These are phyloP conservation scores for Mungos mungo DNA, from an alignment of 2,113 vertebrate genomes.

Conservation along the genomic window DNA sequence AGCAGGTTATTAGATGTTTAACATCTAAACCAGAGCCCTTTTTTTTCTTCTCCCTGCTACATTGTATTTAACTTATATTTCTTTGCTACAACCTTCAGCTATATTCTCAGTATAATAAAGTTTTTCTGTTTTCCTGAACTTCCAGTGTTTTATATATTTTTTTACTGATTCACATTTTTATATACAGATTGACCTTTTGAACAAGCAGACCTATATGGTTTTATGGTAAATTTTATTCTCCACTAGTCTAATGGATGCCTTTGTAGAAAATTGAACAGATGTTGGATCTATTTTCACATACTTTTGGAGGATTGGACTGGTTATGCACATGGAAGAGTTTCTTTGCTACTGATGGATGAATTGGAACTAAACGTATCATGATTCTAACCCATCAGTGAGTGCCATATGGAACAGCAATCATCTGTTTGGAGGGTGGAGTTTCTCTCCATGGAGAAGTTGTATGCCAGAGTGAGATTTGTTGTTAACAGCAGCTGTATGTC, in stretches of 20 bases:
- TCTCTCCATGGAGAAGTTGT: background rate
- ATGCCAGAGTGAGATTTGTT: background rate
- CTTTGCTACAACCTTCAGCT: background rate
- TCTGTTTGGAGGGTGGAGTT: background rate
- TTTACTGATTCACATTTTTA: conserved; percentile 17
- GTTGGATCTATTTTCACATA: conserved; percentile 50
- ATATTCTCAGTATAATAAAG: background rate
- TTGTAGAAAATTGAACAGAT: conserved; percentile 51
- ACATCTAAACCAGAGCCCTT: background rate
- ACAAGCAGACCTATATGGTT: background rate
- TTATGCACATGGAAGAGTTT: conserved; percentile 19
- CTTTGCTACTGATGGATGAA: conserved; percentile 35
- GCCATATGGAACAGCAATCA: background rate
- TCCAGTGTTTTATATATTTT: background rate
- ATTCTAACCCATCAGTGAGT: background rate
- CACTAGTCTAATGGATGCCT: background rate
- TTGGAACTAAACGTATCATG: conserved; percentile 47
- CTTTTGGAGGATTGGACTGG: conserved; percentile 16
- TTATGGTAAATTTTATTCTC: conserved; percentile 42
- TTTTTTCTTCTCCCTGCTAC: background rate
- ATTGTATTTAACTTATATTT: background rate
- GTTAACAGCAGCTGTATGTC: background rate
- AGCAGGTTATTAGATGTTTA: background rate
- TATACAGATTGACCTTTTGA: background rate
- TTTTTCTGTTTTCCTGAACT: background rate